Percentiles rank a stretch among this genome's conserved stretches.
These are phyloP conservation scores for Temnothorax nylanderi DNA, from an alignment of 1,140 invertebrate genomes.

Conservation along the genomic window DNA sequence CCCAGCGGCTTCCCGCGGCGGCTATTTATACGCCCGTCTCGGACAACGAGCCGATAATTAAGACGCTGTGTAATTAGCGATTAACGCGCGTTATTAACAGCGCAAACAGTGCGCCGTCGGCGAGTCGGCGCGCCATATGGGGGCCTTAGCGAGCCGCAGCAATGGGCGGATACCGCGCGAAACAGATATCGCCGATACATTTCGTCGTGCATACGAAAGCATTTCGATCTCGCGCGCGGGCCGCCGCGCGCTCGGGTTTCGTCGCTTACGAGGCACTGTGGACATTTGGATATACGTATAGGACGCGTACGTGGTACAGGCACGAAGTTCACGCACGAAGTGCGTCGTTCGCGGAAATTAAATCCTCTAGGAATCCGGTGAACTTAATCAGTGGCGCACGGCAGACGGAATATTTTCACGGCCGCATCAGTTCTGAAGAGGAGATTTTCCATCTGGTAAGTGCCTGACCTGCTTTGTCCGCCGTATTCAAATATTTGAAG, in stretches of 20 bases:
- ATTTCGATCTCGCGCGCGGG: slow-evolving; percentile 25
- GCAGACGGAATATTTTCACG: slow-evolving; percentile 5
- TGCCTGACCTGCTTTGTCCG: not conserved
- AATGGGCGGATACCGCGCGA: slow-evolving; percentile 22
- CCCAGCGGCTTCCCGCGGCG: not conserved
- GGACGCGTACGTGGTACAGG: not conserved
- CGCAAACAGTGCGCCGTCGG: slow-evolving; percentile 60
- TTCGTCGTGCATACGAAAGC: slow-evolving; percentile 50
- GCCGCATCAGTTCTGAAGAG: not conserved
- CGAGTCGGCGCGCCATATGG: slow-evolving; percentile 52
- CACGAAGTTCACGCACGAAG: not conserved
- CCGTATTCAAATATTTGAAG: not conserved
- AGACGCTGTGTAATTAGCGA: slow-evolving; percentile 75
- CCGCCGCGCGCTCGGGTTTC: slow-evolving; percentile 22
- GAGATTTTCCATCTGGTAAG: slow-evolving; percentile 4
- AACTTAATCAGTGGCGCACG: slow-evolving; percentile 1
- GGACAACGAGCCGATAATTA: slow-evolving; percentile 76
- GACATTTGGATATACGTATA: slow-evolving; percentile 27
- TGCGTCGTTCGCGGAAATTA: slow-evolving; percentile 40
- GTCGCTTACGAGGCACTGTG: slow-evolving; percentile 6
- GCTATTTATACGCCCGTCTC: slow-evolving; percentile 69
- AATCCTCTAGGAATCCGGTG: slow-evolving; percentile 15
- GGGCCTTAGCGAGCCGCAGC: slow-evolving; percentile 6
- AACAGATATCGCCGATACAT: slow-evolving; percentile 53
- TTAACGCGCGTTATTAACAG: slow-evolving; percentile 70